Base-by-base conservation (phyloP, 2,797 vertebrate species). In the Ciconia nigra region DNA sequence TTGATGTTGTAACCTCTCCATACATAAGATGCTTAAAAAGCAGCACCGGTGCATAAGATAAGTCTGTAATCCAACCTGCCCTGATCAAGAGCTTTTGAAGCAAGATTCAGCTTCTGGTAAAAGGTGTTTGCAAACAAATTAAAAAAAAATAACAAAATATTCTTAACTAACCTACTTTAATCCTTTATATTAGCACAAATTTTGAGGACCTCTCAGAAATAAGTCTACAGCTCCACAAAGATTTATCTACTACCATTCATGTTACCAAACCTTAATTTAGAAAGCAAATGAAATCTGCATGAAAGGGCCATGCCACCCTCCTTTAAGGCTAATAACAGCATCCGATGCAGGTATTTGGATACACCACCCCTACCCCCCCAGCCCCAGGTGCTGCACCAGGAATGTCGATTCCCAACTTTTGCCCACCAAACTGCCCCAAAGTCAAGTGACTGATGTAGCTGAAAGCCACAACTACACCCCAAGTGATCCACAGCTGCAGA, bases 1-100 rank as follows among this genome's bases (percentile, higher is more conserved):
- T 92, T 96, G 87, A 94, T 94, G 79, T 67, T 71, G 7, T 58
- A 87, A 81, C 91, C 49, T 86, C 87, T 78, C 61, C 29, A 55
- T n/a, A 46, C 19, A 2, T 65, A 91, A 91, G 49, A 87, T 88
- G 61, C 69, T 96, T 91, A 87, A 93, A 49, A 67, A 80, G 69
- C 59, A 92, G 42, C 80, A 69, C 58, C 18, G 11, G 35, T 59
- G 46, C 78, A 54, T 10, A n/a, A 72, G 74, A 33, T 78, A 74
- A 85, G 0, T 49, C 82, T 92, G 59, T 71, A 83, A 95, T 61
- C 87, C 89, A 96, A 4, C 63, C 71, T 61, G 46, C 49, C 61
- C 82, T 33, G 78, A 74, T 73, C 17, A 12, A 87, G 78, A 85
- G 52, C 46, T 94, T 89, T 41, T 52, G 17, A 87, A 44, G 5